Evolutionary conservation across 2,797 vertebrate species (phyloP), one percentile per base, ranked within the genome.

Genomic region (Amphiprion clarkii): DNA sequence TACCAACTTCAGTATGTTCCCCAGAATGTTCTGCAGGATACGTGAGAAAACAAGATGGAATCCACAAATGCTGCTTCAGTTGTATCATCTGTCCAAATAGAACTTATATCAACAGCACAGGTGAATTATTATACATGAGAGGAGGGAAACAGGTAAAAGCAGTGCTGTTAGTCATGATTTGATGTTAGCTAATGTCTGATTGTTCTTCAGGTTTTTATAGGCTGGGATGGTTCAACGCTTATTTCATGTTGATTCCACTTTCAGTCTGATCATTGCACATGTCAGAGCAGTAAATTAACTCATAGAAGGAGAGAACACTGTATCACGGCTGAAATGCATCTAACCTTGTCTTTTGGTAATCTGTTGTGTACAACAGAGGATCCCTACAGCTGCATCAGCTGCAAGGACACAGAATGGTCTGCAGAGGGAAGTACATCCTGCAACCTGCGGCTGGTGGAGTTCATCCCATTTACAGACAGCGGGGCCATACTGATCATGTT

Each of bases 41-140:
- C 16, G 66, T 0, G 57, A 95, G 87, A 61, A 87, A 81, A 14
- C 68, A 52, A 0, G 23, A 87, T n/a, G 90, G 87, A 29, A 51
- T 83, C 21, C 83, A 95, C 13, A 71, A 68, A 12, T 97, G 96
- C 76, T 97, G 96, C 80, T 97, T 97, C 4, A 63, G 75, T 0
- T 96, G 96, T 75, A 40, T 81, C 23, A 79, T 85, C 14, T 95
- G 94, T 78, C 31, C 25, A 0, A 84, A 58, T 12, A 87, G 87
- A 72, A 93, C 87, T 51, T 97, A 95, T 78, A 66, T 95, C 53
- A 96, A 96, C 87, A 83, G 3, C 25, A 86, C 90, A 77, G 76
- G 89, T 87, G 68, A 55, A 40, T 42, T 27, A 21, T 25, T 10
- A 42, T 1, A 27, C 13, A 1, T 64, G 12, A 16, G 14, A 17